A percentile compares a stretch with the other conserved stretches of the same genome.
These are phyloP conservation scores for Lampropteryx suffumata DNA, from an alignment of 2,888 invertebrate species.

Conservation along the genomic window DNA sequence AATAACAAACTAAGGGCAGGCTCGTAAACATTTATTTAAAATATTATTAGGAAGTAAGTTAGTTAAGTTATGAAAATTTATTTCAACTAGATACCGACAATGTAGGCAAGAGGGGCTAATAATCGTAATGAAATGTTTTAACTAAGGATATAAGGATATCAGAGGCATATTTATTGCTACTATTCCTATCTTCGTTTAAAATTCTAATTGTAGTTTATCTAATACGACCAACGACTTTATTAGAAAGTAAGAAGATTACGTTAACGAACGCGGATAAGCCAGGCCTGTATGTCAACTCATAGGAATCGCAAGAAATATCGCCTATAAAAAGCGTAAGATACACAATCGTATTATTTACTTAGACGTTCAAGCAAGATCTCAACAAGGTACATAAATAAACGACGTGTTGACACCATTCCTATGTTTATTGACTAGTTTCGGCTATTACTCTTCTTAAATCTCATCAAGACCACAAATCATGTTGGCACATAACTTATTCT, in stretches of 20 bases:
- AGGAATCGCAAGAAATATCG: conserved; percentile 38
- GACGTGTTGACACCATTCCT: neutral
- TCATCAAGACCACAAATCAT: conserved; percentile 28
- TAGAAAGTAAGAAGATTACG: conserved; percentile 64
- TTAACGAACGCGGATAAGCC: conserved; percentile 59
- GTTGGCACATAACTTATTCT: conserved; percentile 43
- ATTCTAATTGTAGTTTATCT: conserved; percentile 55
- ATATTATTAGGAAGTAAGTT: no score
- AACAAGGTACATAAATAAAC: no score
- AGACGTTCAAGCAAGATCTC: neutral
- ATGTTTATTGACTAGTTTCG: neutral
- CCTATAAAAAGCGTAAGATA: neutral
- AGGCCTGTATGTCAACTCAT: conserved; percentile 44
- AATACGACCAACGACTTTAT: conserved; percentile 48
- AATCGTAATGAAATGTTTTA: conserved; percentile 29
- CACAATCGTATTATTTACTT: neutral
- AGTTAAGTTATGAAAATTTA: neutral
- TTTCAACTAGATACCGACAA: neutral
- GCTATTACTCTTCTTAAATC: conserved; percentile 11
- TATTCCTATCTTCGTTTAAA: conserved; percentile 40
- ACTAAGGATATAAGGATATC: conserved; percentile 31
- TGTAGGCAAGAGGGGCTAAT: conserved; percentile 17
- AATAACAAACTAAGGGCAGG: no score
- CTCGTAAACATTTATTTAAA: no score
- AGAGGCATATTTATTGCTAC: conserved; percentile 33